phyloP scores from a whole-genome alignment of 2,797 vertebrate genomes.

The Sardinella longiceps region DNA sequence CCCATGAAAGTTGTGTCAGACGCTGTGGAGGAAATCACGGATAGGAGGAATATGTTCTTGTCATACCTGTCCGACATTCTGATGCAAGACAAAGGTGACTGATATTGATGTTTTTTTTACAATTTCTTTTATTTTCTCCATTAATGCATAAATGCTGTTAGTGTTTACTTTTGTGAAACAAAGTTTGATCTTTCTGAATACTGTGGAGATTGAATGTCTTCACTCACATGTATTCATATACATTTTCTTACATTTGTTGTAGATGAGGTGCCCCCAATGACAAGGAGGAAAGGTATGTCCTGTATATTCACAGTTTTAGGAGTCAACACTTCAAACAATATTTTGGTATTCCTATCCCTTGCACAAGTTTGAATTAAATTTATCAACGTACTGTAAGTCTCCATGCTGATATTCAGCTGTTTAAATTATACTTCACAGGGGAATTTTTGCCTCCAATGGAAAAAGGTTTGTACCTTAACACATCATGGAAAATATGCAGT shows the following conservation, averaged over 20 bases:
- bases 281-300: conserved; percentile 72
- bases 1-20: conserved; percentile 75
- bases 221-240: neutral
- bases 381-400: neutral
- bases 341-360: neutral
- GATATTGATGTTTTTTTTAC: neutral
- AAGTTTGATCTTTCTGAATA: neutral
- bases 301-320: neutral
- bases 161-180: neutral
- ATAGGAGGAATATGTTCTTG: conserved; percentile 72
- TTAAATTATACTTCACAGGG: conserved; percentile 53
- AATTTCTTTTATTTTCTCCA: neutral
- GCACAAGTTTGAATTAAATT: neutral
- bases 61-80: conserved; percentile 73
- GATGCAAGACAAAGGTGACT: conserved; percentile 69
- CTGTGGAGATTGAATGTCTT: neutral
- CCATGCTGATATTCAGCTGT: neutral
- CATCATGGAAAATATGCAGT: neutral
- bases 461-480: conserved; percentile 64
- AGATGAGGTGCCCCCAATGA: conserved; percentile 64
- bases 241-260: conserved; percentile 41
- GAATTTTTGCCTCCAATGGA: conserved; percentile 72
- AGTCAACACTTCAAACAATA: neutral
- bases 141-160: neutral
- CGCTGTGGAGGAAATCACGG: conserved; percentile 67